Evolutionary conservation across 2,113 vertebrate species (phyloP).

Genomic region (Centropus bengalensis): DNA sequence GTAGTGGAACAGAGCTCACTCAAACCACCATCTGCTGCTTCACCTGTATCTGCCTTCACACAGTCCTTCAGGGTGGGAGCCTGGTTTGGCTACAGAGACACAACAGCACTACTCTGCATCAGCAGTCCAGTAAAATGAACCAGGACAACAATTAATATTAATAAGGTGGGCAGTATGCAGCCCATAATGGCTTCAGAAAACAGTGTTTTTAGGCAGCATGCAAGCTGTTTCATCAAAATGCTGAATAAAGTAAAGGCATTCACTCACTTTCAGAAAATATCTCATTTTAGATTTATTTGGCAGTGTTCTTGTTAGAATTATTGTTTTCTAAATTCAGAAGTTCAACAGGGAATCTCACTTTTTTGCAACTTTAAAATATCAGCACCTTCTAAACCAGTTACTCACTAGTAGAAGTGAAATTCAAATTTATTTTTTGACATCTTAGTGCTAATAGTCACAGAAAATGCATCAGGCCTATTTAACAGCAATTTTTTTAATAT

Average conservation of each 20-base stretch:
- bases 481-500: background rate
- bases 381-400: conserved; percentile 9
- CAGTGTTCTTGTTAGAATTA: background rate
- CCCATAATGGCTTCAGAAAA: background rate
- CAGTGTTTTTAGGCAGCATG: background rate
- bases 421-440: background rate
- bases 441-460: background rate
- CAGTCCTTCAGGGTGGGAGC: background rate
- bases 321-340: conserved; percentile 19
- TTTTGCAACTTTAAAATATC: background rate
- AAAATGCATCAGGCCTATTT: background rate
- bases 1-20: background rate
- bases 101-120: background rate
- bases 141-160: background rate
- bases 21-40: background rate
- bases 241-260: background rate
- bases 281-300: background rate
- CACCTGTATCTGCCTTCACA: background rate
- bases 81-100: background rate
- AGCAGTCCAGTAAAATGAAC: background rate
- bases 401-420: background rate
- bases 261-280: background rate
- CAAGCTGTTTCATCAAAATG: background rate
- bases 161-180: background rate
- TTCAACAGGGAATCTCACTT: conserved; percentile 1